A percentile compares a stretch with the other conserved stretches of the same genome.
Conservation (phyloP, 2,797 vertebrate species). For the Dryobates pubescens region DNA sequence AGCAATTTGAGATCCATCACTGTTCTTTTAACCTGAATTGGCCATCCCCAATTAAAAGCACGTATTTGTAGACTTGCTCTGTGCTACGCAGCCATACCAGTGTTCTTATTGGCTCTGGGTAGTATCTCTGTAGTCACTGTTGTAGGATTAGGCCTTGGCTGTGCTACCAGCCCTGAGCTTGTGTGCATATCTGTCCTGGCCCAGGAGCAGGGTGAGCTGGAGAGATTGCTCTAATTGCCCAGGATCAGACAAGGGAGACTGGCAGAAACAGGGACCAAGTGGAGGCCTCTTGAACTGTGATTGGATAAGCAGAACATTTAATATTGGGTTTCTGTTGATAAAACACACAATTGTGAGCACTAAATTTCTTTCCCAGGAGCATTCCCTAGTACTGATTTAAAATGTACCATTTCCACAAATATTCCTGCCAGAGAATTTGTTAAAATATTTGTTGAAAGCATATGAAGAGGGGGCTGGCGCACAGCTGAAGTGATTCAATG, state of each 20-base stretch:
- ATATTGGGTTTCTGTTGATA: neutral
- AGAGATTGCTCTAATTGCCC: neutral
- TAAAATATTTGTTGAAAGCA: slow-evolving; percentile 20
- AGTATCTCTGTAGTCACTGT: neutral
- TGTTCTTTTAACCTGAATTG: slow-evolving; percentile 18
- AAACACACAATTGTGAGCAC: neutral
- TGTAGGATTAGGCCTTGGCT: neutral
- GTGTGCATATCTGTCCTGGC: neutral
- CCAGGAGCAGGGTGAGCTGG: neutral
- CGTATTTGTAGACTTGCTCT: neutral
- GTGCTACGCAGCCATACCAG: neutral
- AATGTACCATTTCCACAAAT: neutral
- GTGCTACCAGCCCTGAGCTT: neutral
- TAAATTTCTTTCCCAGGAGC: neutral
- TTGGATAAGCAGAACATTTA: neutral
- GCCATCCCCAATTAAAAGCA: neutral
- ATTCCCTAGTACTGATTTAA: neutral
- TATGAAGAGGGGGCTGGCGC: neutral
- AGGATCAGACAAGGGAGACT: neutral
- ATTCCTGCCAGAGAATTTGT: slow-evolving; percentile 13
- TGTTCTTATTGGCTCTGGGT: neutral
- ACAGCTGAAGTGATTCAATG: slow-evolving; percentile 1
- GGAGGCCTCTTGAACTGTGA: neutral
- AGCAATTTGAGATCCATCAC: neutral
- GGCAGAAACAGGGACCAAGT: neutral